Conservation (phyloP, 2,888 invertebrate genomes). For the Osedax frankpressi region DNA sequence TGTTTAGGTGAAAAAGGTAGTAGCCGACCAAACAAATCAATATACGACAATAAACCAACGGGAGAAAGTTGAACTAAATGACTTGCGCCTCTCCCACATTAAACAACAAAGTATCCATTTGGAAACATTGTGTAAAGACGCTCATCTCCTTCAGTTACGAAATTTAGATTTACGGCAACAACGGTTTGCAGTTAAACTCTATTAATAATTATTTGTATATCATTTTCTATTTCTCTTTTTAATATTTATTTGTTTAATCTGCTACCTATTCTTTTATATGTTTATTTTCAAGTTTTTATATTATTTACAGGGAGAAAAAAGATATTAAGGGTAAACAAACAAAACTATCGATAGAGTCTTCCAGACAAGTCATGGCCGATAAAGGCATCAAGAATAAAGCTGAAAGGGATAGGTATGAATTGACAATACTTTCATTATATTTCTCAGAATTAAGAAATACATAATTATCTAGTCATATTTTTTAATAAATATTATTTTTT, state of each 20-base stretch:
- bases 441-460: too few species aligned
- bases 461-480: too few species aligned
- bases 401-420: constrained; percentile 82
- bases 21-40: constrained; percentile 79
- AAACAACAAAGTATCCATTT: constrained; percentile 76
- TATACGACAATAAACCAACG: constrained; percentile 81
- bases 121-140: constrained; percentile 76
- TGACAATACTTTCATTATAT: too few species aligned
- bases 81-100: constrained; percentile 57
- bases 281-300: not conserved
- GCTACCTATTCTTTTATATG: too few species aligned
- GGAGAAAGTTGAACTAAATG: constrained; percentile 66
- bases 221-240: too few species aligned
- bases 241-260: too few species aligned
- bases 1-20: constrained; percentile 52
- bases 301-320: constrained; percentile 65
- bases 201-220: too few species aligned
- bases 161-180: constrained; percentile 79
- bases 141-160: constrained; percentile 64
- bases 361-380: constrained; percentile 85
- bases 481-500: too few species aligned
- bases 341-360: constrained; percentile 89
- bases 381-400: constrained; percentile 89
- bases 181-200: constrained; percentile 31
- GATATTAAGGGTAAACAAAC: constrained; percentile 88